A percentile compares a stretch with the other conserved stretches of the same genome.
phyloP scores from a whole-genome alignment of 2,113 vertebrate genomes.

The Zosterops lateralis region DNA sequence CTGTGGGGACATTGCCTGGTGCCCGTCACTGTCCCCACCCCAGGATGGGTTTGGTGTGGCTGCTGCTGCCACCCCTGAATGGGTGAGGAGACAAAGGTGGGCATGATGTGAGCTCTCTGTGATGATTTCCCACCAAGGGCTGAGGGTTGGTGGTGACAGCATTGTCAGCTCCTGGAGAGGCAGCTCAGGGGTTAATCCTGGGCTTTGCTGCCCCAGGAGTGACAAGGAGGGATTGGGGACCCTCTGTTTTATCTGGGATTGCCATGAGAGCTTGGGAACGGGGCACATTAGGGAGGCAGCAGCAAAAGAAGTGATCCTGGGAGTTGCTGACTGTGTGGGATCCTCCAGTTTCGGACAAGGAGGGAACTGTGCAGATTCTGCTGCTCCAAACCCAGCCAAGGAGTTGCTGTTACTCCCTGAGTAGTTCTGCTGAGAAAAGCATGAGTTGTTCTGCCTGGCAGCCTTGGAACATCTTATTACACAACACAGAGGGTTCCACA shows the following conservation, averaged over 20 bases:
- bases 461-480: neutral
- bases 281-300: neutral
- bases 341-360: neutral
- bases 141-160: neutral
- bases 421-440: constrained; percentile 6
- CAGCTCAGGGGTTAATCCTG: neutral
- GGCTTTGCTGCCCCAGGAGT: neutral
- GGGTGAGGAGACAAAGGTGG: neutral
- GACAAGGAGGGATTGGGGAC: neutral
- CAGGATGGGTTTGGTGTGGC: rapidly evolving
- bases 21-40: neutral
- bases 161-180: neutral
- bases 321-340: neutral
- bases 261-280: neutral
- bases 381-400: neutral
- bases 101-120: neutral
- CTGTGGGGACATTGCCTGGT: neutral
- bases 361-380: neutral
- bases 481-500: neutral
- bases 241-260: neutral
- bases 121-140: neutral
- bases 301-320: neutral
- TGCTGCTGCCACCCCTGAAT: rapidly evolving
- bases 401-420: neutral
- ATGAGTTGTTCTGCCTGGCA: constrained; percentile 10